Evolutionary conservation across 2,888 invertebrate genomes (phyloP), one percentile per base, ranked within the genome.

Genomic region (Catocala nupta): DNA sequence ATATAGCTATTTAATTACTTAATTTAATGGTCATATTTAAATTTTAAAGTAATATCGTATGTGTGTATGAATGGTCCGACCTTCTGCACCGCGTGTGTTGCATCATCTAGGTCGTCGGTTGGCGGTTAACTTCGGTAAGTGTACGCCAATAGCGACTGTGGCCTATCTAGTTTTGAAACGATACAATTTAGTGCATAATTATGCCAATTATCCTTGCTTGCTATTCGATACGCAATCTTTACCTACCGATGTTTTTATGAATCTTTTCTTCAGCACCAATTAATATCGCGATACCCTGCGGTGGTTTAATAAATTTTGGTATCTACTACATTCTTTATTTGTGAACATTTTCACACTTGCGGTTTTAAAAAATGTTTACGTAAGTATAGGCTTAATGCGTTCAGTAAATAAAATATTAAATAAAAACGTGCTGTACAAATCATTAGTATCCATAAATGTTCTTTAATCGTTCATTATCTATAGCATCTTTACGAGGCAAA

Each of bases 61-160:
- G 50, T 47, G 47, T 48, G 43, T 59, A 63, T 55, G 71, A 76
- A 70, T 77, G 71, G 68, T 66, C 11, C 72, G 76, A 76, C 83
- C 83, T 82, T 80, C 81, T 69, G 25, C 39, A 66, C 52, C 59
- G 52, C 59, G 59, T 51, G 55, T 9, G 72, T 82, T 82, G 80
- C 80, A 77, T 71, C 70, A 83, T 81, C 68, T 73, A 72, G 82
- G 81, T 76, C 75, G 72, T 70, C 71, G 56, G 66, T 65, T 64
- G 59, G 63, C 68, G 59, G 59, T 64, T 16, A 47, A 57, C 42
- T 57, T 54, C 45, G 55, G 39, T 25, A 70, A 57, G 53, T 45
- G 60, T 6, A 9, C 36, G 36, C 36, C 52, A 56, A 62, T 39
- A 39, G 64, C 43, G 64, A 57, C 60, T 67, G 64, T 65, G 65